Base-by-base conservation (phyloP, 2,113 vertebrate genomes). In the Ictidomys tridecemlineatus region DNA sequence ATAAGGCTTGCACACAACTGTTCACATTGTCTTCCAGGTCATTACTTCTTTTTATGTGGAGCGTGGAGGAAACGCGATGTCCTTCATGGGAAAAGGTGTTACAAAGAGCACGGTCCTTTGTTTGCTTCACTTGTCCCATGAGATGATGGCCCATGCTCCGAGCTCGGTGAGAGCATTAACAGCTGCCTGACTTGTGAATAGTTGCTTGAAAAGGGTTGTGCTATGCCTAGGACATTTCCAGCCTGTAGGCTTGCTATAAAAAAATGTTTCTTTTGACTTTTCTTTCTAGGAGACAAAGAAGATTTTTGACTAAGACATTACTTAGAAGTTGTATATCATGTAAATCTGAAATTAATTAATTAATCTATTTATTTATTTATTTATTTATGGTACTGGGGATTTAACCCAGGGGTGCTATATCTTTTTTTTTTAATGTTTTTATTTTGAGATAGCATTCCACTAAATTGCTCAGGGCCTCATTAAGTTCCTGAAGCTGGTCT, bases 41-140 rank as follows among this genome's bases (percentile, higher is more conserved):
- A 99, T 99, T 96, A 99, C 99, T 73, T 99, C 99, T 0, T 99
- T 99, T 98, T 99, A 99, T 45, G 99, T 99, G 53, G 99, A 99
- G 92, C 99, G 99, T 99, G 99, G 99, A 80, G 99, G 99, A 94
- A 99, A 99, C 51, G 99, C 99, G 1, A 99, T 99, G 99, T 99
- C 99, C 42, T 99, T 99, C 97, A 99, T 99, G 99, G 99, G 99
- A 17, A 99, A 99, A 99, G 99, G 99, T 28, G 99, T 99, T 91
- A 99, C 99, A 0, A 99, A 99, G 98, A 99, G 99, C 91, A 99
- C 99, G 1, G 94, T 99, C 85, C 99, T 99, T 96, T 99, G 99
- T 96, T 98, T 99, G 98, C 99, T 99, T 96, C 99, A 99, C 94
- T 98, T 99, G 73, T 99, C 99, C 39, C 99, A 99, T 16, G 99